These are phyloP conservation scores for Nemopilema nomurai DNA, from an alignment of 30 jellyfish, hydroid and myxozoan genomes.

Conservation along the genomic window DNA sequence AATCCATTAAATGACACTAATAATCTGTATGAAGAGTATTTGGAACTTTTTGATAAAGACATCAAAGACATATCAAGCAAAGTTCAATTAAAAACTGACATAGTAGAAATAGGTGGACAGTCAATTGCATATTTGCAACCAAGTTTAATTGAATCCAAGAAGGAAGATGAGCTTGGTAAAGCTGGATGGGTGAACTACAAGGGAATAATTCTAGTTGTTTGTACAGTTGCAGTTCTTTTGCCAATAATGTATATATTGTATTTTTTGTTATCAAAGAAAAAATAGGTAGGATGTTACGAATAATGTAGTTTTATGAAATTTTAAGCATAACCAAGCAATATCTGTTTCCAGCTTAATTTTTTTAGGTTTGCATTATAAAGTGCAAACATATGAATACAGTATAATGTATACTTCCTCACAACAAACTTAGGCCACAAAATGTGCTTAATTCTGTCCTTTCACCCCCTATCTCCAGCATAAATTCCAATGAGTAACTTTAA, in stretches of 20 bases:
- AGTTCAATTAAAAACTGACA: conserved; percentile 43
- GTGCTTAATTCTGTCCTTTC: too few species aligned
- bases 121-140: conserved; percentile 59
- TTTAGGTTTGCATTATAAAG: too few species aligned
- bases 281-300: conserved; percentile 13
- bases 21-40: conserved; percentile 53
- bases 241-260: conserved; percentile 54
- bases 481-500: too few species aligned
- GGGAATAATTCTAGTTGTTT: conserved; percentile 55
- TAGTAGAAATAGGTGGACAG: conserved; percentile 35
- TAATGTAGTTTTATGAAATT: not conserved
- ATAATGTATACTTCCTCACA: too few species aligned
- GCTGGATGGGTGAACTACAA: conserved; percentile 51
- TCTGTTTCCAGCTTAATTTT: too few species aligned
- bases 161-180: conserved; percentile 46
- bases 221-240: conserved; percentile 55
- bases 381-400: too few species aligned
- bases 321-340: not conserved
- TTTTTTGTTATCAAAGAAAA: conserved; percentile 18
- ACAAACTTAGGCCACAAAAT: too few species aligned
- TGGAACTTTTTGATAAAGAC: conserved; percentile 53
- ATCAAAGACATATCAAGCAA: conserved; percentile 36
- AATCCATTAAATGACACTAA: conserved; percentile 2
- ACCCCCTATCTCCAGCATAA: too few species aligned
- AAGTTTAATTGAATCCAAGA: not conserved